These are phyloP conservation scores for Melanogrammus aeglefinus DNA, from an alignment of 2,797 vertebrate genomes.

Conservation along the genomic window DNA sequence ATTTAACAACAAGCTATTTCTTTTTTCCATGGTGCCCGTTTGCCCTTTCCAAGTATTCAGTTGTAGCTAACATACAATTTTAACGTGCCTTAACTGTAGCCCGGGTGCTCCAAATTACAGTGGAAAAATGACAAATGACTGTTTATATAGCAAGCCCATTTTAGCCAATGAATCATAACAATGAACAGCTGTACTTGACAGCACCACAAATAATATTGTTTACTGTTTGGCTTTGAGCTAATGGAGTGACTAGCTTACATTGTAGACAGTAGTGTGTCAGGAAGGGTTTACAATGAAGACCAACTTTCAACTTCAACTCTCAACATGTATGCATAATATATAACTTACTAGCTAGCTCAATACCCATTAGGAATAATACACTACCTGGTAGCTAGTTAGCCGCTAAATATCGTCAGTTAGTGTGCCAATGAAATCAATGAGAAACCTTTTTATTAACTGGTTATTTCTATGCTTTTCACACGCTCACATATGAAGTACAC, in stretches of 20 bases:
- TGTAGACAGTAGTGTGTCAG: background rate
- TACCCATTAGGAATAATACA: background rate
- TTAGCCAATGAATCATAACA: slow-evolving; percentile 1
- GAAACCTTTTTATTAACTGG: background rate
- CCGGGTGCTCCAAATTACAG: background rate
- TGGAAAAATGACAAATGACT: background rate
- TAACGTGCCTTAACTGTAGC: background rate
- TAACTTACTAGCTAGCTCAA: background rate
- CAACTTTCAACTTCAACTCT: background rate
- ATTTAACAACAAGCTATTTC: background rate
- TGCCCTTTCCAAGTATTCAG: background rate
- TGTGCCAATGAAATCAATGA: background rate
- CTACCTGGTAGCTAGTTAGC: background rate
- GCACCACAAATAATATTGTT: background rate
- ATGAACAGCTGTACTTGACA: background rate
- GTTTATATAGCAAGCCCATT: background rate
- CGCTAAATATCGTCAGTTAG: background rate
- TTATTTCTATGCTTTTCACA: background rate
- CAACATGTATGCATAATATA: background rate
- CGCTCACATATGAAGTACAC: background rate
- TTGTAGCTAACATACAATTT: background rate
- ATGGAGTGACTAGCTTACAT: background rate
- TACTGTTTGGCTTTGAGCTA: background rate
- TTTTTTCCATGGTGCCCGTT: background rate
- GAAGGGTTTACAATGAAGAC: background rate